Evolutionary conservation across 1,140 invertebrate genomes (phyloP).

Genomic region (Papilio aristodemus): DNA sequence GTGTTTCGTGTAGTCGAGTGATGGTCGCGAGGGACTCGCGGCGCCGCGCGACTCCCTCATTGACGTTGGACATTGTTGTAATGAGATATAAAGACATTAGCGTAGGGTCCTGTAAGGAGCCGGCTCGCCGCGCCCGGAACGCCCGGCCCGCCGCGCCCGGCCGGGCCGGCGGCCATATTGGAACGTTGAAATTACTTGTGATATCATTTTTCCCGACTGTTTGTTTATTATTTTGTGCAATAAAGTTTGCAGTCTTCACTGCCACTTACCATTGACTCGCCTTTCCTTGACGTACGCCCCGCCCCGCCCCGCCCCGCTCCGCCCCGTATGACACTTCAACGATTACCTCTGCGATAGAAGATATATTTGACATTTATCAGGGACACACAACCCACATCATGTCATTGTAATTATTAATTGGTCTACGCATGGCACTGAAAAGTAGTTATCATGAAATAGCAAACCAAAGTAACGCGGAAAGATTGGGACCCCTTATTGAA

Average conservation of each 20-base stretch:
- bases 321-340: not conserved
- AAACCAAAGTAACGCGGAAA: too few species aligned
- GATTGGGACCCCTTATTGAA: too few species aligned
- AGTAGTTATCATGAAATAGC: too few species aligned
- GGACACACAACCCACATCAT: too few species aligned
- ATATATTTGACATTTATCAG: too few species aligned
- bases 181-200: conserved; percentile 6
- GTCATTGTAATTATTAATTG: too few species aligned
- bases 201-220: conserved; percentile 2
- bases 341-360: too few species aligned
- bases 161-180: too few species aligned
- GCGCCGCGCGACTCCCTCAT: too few species aligned
- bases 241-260: not conserved
- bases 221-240: conserved; percentile 7
- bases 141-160: not conserved
- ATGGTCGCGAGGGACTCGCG: too few species aligned
- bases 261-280: not conserved
- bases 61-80: not conserved
- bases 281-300: not conserved
- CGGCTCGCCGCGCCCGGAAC: not conserved
- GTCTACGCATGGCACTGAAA: too few species aligned
- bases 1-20: too few species aligned
- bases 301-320: not conserved
- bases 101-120: not conserved
- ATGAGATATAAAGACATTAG: conserved; percentile 32